Evolutionary conservation across 2,113 vertebrate species (phyloP).

Genomic region (Columba janthina): DNA sequence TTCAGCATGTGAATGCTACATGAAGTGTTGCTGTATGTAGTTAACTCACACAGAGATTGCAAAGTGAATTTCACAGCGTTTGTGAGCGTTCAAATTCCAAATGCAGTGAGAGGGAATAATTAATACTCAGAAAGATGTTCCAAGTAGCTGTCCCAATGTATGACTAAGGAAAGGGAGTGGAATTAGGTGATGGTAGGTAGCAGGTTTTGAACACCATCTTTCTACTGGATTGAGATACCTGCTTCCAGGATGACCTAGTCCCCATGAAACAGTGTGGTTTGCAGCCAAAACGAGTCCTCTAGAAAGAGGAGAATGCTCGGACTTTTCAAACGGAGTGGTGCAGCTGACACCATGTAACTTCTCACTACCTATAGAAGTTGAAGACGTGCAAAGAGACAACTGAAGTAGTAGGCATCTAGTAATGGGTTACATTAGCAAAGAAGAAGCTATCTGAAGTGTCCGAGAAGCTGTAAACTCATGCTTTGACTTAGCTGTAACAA

Average conservation of each 20-base stretch:
- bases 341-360: not conserved
- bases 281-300: not conserved
- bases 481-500: not conserved
- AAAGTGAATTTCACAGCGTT: not conserved
- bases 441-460: not conserved
- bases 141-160: not conserved
- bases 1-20: not conserved
- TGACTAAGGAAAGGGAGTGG: not conserved
- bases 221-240: not conserved
- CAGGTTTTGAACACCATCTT: not conserved
- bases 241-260: not conserved
- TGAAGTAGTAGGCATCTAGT: not conserved
- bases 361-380: not conserved
- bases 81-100: not conserved
- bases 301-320: not conserved
- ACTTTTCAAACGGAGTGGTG: not conserved
- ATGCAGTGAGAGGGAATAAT: not conserved
- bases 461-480: not conserved
- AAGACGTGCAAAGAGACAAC: not conserved
- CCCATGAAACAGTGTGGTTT: not conserved
- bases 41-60: not conserved
- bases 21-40: not conserved
- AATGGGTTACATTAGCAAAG: not conserved
- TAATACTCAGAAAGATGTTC: not conserved
- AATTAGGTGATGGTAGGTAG: not conserved